These are phyloP conservation scores for Noctua janthe DNA, from an alignment of 2,888 invertebrate species.

Conservation along the genomic window DNA sequence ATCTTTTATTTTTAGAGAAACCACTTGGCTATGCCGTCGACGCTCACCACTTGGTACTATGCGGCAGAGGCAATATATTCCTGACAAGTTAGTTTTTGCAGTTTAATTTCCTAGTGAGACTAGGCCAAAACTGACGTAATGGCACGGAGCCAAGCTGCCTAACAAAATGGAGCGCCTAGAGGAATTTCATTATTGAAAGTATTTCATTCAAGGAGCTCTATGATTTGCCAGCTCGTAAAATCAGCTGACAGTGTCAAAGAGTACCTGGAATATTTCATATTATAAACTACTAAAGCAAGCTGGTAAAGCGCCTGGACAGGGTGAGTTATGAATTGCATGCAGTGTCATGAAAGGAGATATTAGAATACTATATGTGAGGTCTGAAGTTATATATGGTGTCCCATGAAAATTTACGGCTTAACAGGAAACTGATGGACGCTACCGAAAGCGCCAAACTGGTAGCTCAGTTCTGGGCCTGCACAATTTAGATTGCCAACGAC, in stretches of 20 bases:
- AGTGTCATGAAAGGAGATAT: neutral
- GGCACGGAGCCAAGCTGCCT: slow-evolving; percentile 82
- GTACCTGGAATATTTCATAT: slow-evolving; percentile 52
- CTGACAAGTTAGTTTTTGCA: slow-evolving; percentile 68
- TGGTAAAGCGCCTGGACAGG: neutral
- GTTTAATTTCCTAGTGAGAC: slow-evolving; percentile 70
- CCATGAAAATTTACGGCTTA: neutral
- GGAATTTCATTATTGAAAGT: slow-evolving; percentile 87
- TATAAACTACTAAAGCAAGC: slow-evolving; percentile 19
- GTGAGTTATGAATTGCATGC: neutral
- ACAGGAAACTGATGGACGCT: neutral
- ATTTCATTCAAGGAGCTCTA: slow-evolving; percentile 72
- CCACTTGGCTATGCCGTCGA: slow-evolving; percentile 50
- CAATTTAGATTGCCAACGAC: no score
- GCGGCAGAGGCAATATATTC: slow-evolving; percentile 62
- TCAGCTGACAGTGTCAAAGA: slow-evolving; percentile 52
- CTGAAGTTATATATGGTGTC: neutral
- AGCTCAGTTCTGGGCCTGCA: no score
- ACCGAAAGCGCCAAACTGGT: no score
- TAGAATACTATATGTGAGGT: neutral
- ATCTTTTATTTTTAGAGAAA: slow-evolving; percentile 45
- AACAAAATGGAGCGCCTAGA: slow-evolving; percentile 75
- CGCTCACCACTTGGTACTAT: slow-evolving; percentile 51
- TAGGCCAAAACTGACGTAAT: slow-evolving; percentile 78
- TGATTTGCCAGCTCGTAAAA: slow-evolving; percentile 61